Evolutionary conservation across 1,140 invertebrate genomes (phyloP), one percentile per base, ranked within the genome.

Genomic region (Bombyx mandarina): DNA sequence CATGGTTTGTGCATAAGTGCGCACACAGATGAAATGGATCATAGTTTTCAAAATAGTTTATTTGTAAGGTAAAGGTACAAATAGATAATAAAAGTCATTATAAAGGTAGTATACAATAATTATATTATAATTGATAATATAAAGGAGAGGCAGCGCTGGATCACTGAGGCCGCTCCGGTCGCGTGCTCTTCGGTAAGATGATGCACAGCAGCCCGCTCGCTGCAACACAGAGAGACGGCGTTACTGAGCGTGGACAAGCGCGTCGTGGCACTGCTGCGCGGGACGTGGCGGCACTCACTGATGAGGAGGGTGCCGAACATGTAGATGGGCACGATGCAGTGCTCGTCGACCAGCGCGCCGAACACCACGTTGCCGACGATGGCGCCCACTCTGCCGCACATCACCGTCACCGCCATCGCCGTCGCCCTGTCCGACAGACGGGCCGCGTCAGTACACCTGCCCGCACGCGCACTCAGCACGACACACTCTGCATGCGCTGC

Each of bases 361-460:
- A 91, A 90, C 18, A 89, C 72, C 44, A 91, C 81, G 72, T 90
- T 91, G 43, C 90, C 90, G 6, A 90, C 85, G 61, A 91, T 89
- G 8, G 90, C 89, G 12, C 90, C 90, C 43, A 90, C 70, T 12
- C 90, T 76, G 5, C 90, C 90, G 59, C 86, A 87, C 63, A 86
- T 90, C 61, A 90, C 89, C 22, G 89, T 90, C 55, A 90, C 77
- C 18, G 89, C 83, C 81, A 90, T 86, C 1, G 89, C 89, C 5
- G 89, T 86, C 0, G 89, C 89, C n/a, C 90, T 90, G 62, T 48
- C 8, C 3, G 45, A 54, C 35, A 52, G 55, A 56, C n/a, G n/a
- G 55, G 0, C 18, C 1, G 42, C 5, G 18, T 52, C 35, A 42
- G 22, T 42, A 52, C 8, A 7, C n/a, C n/a, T 6, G n/a, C 8